Base-by-base conservation (phyloP, 2,888 invertebrate genomes). In the Sinodicranocentrus sp. region DNA sequence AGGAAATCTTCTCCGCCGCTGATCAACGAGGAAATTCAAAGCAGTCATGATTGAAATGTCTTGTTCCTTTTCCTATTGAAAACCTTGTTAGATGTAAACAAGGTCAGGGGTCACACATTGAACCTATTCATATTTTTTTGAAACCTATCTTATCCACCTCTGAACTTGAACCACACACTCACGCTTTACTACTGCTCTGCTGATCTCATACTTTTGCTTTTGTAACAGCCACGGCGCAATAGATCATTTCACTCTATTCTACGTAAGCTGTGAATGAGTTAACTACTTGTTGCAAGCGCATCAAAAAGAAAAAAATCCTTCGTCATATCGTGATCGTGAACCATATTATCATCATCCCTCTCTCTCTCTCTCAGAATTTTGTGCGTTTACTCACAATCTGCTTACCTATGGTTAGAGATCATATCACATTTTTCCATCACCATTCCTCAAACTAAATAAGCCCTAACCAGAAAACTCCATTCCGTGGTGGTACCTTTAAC, bases 41-140 rank as follows among this genome's bases (percentile, higher is more conserved):
- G 33, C 33, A 33, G 3, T 33, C 33, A 33, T 78, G 72, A 80
- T 80, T 80, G 79, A 80, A 80, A 72, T 80, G 79, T 80, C 72
- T 80, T 72, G 72, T 63, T 72, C 25, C 17, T 68, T 39, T 59
- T 59, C 59, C 39, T 54, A 68, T 15, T 23, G 39, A 72, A 79
- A 72, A 15, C 44, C 75, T 82, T 76, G 82, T 82, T 76, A 68
- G 75, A 75, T 75, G 68, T 23, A 71, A 71, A 25, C 82, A 77
- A 65, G 76, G 82, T 83, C 77, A 83, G n/a, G 65, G 82, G 82
- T 83, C 43, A 71, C 54, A 43, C 71, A 52, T 67, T 77, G 71
- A 77, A 77, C 71, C 76, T 77, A 83, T 77, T 77, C 82, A 71
- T 76, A 83, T 70, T 70, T 73, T 33, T 43, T 59, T 52, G 19